Conservation (phyloP, 2,797 vertebrate species). For the Rhabdomys pumilio region DNA sequence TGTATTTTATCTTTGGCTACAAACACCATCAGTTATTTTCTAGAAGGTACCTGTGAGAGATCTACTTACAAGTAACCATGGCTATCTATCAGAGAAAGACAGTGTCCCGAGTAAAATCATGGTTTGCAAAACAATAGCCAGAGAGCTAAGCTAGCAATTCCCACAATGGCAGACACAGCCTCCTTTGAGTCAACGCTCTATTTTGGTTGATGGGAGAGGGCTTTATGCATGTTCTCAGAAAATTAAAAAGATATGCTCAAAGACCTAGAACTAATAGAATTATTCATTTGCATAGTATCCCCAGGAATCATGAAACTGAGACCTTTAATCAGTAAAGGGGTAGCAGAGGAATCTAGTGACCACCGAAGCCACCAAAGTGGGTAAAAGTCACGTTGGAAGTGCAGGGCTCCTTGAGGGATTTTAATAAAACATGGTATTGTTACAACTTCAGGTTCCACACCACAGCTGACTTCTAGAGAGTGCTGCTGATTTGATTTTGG, state of each 20-base stretch:
- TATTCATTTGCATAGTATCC: neutral
- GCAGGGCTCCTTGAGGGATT: neutral
- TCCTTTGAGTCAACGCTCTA: neutral
- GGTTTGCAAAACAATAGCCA: neutral
- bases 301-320: neutral
- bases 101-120: neutral
- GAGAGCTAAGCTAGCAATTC: neutral
- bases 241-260: neutral
- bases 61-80: neutral
- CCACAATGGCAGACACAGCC: neutral
- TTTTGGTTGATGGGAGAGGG: neutral
- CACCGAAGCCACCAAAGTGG: neutral
- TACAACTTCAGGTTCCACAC: neutral
- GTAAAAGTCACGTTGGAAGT: neutral
- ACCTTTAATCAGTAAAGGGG: no score
- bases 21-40: constrained; percentile 7
- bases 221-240: neutral
- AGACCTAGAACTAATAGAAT: constrained; percentile 3
- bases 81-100: neutral
- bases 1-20: constrained; percentile 16
- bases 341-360: neutral
- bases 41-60: constrained; percentile 16
- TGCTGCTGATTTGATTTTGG: neutral
- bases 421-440: neutral
- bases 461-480: neutral